A percentile compares a stretch with the other conserved stretches of the same genome.
Evolutionary conservation across 2,888 invertebrate species (phyloP).

Genomic region (Drosophila neotestacea): DNA sequence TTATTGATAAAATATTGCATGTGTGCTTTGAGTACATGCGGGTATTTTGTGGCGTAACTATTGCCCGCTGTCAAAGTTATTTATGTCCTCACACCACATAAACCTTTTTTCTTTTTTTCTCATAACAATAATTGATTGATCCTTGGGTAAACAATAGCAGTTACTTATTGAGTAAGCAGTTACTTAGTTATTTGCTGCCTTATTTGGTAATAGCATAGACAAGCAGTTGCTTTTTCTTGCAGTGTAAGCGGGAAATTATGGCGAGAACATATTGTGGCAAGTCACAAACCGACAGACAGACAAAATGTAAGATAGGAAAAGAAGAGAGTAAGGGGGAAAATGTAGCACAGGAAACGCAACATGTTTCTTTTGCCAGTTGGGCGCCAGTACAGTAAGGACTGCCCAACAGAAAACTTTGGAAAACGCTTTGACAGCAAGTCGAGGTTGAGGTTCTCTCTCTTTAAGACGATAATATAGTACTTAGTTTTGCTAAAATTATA

Average conservation of each 20-base stretch:
- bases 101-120: not conserved
- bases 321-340: not conserved
- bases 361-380: slow-evolving; percentile 46
- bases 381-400: slow-evolving; percentile 35
- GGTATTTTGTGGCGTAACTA: slow-evolving; percentile 2
- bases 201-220: not conserved
- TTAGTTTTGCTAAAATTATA: too few relatives aligned
- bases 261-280: slow-evolving; percentile 66
- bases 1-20: slow-evolving; percentile 1
- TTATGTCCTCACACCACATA: slow-evolving; percentile 1
- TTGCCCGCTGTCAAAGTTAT: slow-evolving; percentile 8
- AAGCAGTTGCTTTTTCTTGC: slow-evolving; percentile 20
- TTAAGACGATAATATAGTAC: not conserved
- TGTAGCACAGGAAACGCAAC: slow-evolving; percentile 51
- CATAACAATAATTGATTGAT: slow-evolving; percentile 6
- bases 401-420: not conserved
- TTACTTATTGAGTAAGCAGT: not conserved
- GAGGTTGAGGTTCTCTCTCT: not conserved
- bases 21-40: not conserved
- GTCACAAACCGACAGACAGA: slow-evolving; percentile 34
- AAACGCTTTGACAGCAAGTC: not conserved
- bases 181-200: not conserved
- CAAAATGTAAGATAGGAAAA: not conserved
- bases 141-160: not conserved
- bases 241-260: slow-evolving; percentile 49